phyloP scores from a whole-genome alignment of 2,797 vertebrate genomes.

The Geotrypetes seraphini region DNA sequence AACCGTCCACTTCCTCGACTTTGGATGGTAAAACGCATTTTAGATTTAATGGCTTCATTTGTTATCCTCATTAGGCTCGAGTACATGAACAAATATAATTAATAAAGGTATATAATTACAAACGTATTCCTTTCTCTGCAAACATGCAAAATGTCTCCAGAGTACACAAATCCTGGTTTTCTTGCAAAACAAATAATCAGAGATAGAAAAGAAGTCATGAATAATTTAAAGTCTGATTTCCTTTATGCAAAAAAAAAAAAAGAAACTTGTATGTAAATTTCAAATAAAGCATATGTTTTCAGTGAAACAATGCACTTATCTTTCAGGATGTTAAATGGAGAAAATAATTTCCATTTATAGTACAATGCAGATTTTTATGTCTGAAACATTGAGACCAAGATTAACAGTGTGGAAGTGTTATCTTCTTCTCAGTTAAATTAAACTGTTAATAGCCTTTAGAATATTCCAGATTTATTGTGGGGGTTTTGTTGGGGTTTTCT shows the following conservation, averaged over 20 bases:
- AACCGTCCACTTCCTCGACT: too few relatives aligned
- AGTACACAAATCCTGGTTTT: conserved; percentile 1
- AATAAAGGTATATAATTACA: conserved; percentile 12
- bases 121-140: conserved; percentile 1
- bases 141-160: not conserved
- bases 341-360: conserved; percentile 13
- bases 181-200: conserved; percentile 2
- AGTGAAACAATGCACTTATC: conserved; percentile 16
- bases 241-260: conserved; percentile 10
- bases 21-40: too few relatives aligned
- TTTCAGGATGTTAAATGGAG: conserved; percentile 9
- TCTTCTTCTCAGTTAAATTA: not conserved
- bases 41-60: too few relatives aligned
- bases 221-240: conserved; percentile 15
- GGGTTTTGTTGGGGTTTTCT: too few relatives aligned
- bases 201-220: conserved; percentile 1
- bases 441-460: not conserved
- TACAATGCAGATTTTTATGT: not conserved
- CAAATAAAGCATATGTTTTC: conserved; percentile 1
- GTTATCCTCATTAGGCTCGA: conserved; percentile 5
- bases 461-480: not conserved
- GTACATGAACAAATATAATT: conserved; percentile 7
- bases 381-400: conserved; percentile 4
- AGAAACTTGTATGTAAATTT: conserved; percentile 1
- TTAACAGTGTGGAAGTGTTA: conserved; percentile 1